Percentiles rank a stretch among this genome's conserved stretches.
Conservation (phyloP, 1,140 invertebrate species). For the Ctenoplectra terminalis region DNA sequence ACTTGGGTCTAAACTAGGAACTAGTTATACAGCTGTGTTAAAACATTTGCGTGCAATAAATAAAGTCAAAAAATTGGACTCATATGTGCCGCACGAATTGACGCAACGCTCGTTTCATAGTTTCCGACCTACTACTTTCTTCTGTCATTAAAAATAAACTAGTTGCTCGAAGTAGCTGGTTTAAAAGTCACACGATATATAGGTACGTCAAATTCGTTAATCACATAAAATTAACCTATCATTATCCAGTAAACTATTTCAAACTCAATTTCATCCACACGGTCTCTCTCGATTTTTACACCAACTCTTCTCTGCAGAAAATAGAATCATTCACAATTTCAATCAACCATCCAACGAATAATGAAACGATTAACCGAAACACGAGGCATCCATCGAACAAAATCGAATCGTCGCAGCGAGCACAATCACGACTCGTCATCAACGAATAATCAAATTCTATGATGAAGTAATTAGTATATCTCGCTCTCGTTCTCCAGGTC, state of each 20-base stretch:
- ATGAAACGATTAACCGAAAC: background rate
- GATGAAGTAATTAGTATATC: background rate
- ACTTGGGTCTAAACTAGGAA: too few species aligned
- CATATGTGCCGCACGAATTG: too few species aligned
- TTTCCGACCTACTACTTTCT: too few species aligned
- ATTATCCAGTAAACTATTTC: background rate
- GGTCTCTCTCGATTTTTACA: background rate
- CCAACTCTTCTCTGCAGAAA: background rate
- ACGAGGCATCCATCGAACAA: background rate
- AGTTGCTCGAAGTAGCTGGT: too few species aligned
- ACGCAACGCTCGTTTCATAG: too few species aligned
- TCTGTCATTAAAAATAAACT: too few species aligned
- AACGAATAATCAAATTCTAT: background rate
- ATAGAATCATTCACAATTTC: background rate
- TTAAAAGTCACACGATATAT: background rate
- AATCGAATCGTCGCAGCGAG: background rate
- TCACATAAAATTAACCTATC: background rate
- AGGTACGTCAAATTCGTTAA: background rate
- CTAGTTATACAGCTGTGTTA: too few species aligned
- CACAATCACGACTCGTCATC: background rate
- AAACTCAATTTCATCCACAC: background rate
- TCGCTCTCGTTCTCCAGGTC: background rate
- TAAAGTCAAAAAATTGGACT: too few species aligned
- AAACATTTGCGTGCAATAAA: too few species aligned
- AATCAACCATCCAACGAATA: background rate